phyloP scores from a whole-genome alignment of 2,888 invertebrate species.

The Ornithoptera alexandrae region DNA sequence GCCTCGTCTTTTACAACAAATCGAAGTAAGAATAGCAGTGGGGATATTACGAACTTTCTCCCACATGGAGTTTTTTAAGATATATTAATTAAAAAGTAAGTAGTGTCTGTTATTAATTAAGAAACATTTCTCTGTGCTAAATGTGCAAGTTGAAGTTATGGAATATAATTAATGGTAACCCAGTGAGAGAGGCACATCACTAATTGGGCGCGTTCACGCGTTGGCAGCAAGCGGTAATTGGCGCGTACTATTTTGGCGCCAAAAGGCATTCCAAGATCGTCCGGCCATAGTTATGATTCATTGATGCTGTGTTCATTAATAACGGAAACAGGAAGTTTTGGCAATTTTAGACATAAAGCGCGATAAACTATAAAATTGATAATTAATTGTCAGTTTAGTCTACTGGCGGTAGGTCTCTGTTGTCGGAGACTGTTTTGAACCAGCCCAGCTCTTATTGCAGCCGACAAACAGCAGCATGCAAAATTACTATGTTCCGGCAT shows the following conservation, averaged over 20 bases:
- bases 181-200: conserved; percentile 10
- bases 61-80: no score
- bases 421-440: no score
- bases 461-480: no score
- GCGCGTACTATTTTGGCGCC: conserved; percentile 40
- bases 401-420: no score
- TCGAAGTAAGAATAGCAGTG: no score
- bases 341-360: conserved; percentile 8
- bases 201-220: conserved; percentile 36
- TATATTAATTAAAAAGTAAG: neutral
- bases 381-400: neutral
- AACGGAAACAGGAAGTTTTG: conserved; percentile 20
- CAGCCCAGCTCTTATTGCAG: no score
- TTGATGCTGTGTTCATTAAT: conserved; percentile 13
- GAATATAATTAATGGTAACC: conserved; percentile 20
- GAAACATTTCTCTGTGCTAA: neutral
- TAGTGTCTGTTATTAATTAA: neutral
- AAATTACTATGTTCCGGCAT: no score
- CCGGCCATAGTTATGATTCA: conserved; percentile 18
- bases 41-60: no score
- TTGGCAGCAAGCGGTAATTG: conserved; percentile 34
- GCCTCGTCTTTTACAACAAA: no score
- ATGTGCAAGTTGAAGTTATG: neutral
- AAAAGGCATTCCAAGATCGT: conserved; percentile 28
- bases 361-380: conserved; percentile 11